These are phyloP conservation scores for Limonius californicus DNA, from an alignment of 1,140 invertebrate genomes.

Conservation along the genomic window DNA sequence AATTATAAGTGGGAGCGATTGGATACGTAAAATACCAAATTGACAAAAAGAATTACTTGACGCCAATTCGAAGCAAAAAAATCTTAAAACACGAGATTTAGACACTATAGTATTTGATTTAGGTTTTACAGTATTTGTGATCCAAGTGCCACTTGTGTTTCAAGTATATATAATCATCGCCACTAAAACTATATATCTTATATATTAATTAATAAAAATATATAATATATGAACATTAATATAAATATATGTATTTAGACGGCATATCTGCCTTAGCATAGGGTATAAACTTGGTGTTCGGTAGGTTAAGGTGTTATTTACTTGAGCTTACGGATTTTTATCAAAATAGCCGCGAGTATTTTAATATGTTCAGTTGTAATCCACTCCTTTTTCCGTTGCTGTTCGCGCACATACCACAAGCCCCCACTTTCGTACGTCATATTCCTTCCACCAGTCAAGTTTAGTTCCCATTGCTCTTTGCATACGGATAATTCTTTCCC, in stretches of 20 bases:
- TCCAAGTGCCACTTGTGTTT: slow-evolving; percentile 48
- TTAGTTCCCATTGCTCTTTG: too few relatives aligned
- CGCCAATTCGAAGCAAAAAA: slow-evolving; percentile 9
- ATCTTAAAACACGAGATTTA: slow-evolving; percentile 7
- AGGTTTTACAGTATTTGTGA: slow-evolving; percentile 47
- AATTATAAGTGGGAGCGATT: not conserved
- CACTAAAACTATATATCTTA: slow-evolving; percentile 45
- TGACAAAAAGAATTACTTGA: not conserved
- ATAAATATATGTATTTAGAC: slow-evolving; percentile 34
- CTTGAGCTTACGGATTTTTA: slow-evolving; percentile 31
- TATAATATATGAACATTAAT: slow-evolving; percentile 39
- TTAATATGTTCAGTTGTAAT: slow-evolving; percentile 12
- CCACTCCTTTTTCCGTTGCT: too few relatives aligned
- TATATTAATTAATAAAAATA: slow-evolving; percentile 36
- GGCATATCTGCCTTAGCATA: slow-evolving; percentile 37
- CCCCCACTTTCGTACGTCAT: too few relatives aligned
- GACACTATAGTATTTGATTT: slow-evolving; percentile 39
- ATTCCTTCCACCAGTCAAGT: too few relatives aligned
- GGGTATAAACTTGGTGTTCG: slow-evolving; percentile 42
- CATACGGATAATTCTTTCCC: too few relatives aligned
- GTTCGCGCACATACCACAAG: too few relatives aligned
- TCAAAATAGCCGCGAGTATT: not conserved
- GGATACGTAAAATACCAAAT: slow-evolving; percentile 13
- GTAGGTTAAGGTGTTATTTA: slow-evolving; percentile 38
- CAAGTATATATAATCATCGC: slow-evolving; percentile 47